phyloP scores from a whole-genome alignment of 2,113 vertebrate genomes.

The Hyaena hyaena region DNA sequence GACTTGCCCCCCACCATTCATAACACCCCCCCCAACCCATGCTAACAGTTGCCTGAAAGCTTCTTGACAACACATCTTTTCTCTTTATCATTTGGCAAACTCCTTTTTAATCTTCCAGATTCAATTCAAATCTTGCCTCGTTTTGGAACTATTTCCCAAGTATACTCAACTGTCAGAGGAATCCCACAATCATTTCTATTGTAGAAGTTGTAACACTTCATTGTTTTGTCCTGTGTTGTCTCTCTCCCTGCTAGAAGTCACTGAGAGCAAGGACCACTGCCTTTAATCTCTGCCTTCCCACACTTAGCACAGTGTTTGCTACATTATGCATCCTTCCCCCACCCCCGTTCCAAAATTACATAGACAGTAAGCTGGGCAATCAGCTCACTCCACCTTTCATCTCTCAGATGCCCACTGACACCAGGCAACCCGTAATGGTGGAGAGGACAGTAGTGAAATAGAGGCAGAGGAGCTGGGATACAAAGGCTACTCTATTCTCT shows the following conservation, averaged over 20 bases:
- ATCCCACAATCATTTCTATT: not conserved
- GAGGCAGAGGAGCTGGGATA: too few relatives aligned
- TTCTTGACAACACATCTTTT: not conserved
- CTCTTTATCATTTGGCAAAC: not conserved
- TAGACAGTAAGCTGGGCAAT: not conserved
- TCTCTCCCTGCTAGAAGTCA: not conserved
- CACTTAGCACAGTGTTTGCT: not conserved
- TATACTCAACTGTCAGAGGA: not conserved
- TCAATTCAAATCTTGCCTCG: not conserved
- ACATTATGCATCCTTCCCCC: too few relatives aligned
- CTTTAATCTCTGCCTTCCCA: not conserved
- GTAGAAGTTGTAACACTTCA: not conserved
- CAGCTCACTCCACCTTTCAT: not conserved
- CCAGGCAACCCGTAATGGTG: not conserved
- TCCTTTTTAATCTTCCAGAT: not conserved
- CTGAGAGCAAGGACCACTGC: not conserved
- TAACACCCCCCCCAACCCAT: not conserved
- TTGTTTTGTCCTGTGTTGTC: not conserved
- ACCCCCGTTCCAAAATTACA: too few relatives aligned
- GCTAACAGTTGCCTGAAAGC: not conserved
- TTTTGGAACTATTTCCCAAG: not conserved
- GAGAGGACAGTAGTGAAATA: not conserved
- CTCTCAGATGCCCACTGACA: too few relatives aligned
- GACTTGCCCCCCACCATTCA: not conserved
- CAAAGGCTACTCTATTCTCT: not conserved